Conservation (phyloP, 2,113 vertebrate genomes). For the Gasterosteus nipponicus region DNA sequence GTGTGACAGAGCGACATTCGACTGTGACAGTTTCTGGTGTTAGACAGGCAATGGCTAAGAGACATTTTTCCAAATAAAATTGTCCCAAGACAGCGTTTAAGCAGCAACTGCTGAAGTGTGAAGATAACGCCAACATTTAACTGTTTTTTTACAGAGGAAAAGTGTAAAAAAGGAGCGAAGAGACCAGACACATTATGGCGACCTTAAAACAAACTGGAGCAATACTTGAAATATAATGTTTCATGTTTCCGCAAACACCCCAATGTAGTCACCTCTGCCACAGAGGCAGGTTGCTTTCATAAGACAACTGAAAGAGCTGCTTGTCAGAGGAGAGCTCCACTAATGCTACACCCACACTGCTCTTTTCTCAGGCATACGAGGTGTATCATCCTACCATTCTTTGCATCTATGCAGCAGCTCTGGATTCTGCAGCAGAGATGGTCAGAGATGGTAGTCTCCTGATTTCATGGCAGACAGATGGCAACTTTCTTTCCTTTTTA, state of each 20-base stretch:
- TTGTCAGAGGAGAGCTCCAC: slow-evolving; percentile 58
- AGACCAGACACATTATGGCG: slow-evolving; percentile 4
- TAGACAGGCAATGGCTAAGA: slow-evolving; percentile 38
- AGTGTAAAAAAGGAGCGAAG: not conserved
- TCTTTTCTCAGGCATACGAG: slow-evolving; percentile 44
- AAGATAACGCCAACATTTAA: slow-evolving; percentile 14
- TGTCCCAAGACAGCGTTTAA: slow-evolving; percentile 17
- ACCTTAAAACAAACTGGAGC: slow-evolving; percentile 25
- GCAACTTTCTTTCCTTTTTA: slow-evolving; percentile 63
- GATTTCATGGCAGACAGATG: slow-evolving; percentile 60
- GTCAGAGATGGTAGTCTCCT: slow-evolving; percentile 43
- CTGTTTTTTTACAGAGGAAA: not conserved
- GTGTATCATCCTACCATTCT: slow-evolving; percentile 52
- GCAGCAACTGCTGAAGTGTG: slow-evolving; percentile 7
- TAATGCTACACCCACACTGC: slow-evolving; percentile 56
- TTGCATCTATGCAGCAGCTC: slow-evolving; percentile 47
- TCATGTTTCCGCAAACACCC: slow-evolving; percentile 34
- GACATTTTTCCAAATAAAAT: slow-evolving; percentile 44
- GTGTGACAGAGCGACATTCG: slow-evolving; percentile 49
- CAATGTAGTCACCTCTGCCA: slow-evolving; percentile 31
- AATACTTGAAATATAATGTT: slow-evolving; percentile 39
- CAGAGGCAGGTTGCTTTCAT: slow-evolving; percentile 51
- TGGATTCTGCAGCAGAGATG: slow-evolving; percentile 37
- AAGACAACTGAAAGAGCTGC: slow-evolving; percentile 44
- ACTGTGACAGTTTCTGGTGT: slow-evolving; percentile 46